Base-by-base conservation (phyloP, 2,888 invertebrate genomes). In the Lordiphosa andalusiaca region DNA sequence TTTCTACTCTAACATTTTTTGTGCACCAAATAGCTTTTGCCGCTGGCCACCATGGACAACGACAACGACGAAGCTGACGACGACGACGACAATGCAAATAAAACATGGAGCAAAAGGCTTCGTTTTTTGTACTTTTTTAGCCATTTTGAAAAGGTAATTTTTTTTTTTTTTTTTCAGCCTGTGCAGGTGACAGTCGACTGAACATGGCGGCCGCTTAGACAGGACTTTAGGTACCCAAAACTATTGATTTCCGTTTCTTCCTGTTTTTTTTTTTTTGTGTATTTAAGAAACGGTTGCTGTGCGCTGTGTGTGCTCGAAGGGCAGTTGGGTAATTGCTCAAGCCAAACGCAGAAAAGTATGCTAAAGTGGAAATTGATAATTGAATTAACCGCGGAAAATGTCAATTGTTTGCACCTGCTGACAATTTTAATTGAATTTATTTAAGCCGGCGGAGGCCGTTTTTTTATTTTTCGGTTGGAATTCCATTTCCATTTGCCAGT, bases 351-450 rank as follows among this genome's bases (percentile, higher is more conserved):
- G 48, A 48, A 49, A 50, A 48, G 54, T 51, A 47, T 39, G 56
- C 54, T 13, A 33, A 35, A 49, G 25, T 47, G 13, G 65, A 75
- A 75, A 70, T 59, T 74, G 64, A 63, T 76, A 75, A 76, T 80
- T 76, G 71, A 75, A 67, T 75, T 66, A 67, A 70, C 57, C 60
- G 40, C 58, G 30, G 59, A 53, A 49, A 69, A 53, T 59, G 62
- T 59, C 71, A 62, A 71, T 66, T 77, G 66, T 67, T 77, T 81
- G 73, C 71, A 50, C 58, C 55, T 59, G 62, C 54, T 55, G 61
- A 58, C 63, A 63, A 56, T 70, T 76, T 76, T 80, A 78, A 80
- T 80, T 80, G 66, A 70, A 73, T 82, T 78, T 71, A 70, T 72
- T 82, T 76, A 71, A 70, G 83, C 80, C 70, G 68, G 69, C 69